Evolutionary conservation across 2,113 vertebrate genomes (phyloP).

Genomic region (Esox niger): DNA sequence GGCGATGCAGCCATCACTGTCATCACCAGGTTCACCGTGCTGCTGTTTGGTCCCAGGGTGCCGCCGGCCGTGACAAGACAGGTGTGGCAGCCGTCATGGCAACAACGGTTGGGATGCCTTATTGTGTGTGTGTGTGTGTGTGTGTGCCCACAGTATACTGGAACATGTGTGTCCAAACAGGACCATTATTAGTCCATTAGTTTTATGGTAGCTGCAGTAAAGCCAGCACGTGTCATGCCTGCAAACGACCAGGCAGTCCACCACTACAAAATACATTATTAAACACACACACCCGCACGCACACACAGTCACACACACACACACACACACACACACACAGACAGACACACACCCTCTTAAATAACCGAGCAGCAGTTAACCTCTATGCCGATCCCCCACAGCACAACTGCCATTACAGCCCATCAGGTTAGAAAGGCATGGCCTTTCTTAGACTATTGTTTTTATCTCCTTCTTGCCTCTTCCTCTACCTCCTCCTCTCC

Average conservation of each 20-base stretch:
- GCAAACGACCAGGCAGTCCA: not conserved
- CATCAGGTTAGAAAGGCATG: too few relatives aligned
- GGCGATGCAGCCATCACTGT: not conserved
- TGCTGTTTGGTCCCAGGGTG: not conserved
- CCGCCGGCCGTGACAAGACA: not conserved
- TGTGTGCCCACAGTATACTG: not conserved
- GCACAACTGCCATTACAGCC: too few relatives aligned
- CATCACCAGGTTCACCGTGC: not conserved
- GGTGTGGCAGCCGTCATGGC: slow-evolving; percentile 7
- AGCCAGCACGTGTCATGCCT: not conserved
- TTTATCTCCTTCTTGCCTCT: too few relatives aligned
- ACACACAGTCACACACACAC: not conserved
- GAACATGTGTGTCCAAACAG: too few relatives aligned
- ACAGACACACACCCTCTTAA: not conserved
- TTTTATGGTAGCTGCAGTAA: too few relatives aligned
- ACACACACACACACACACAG: not conserved
- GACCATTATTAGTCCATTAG: too few relatives aligned
- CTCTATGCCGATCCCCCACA: too few relatives aligned
- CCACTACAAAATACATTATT: not conserved
- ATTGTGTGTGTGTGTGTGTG: not conserved
- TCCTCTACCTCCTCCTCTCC: too few relatives aligned
- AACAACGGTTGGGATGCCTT: not conserved
- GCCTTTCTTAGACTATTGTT: too few relatives aligned
- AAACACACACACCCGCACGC: not conserved
- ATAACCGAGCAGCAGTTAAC: too few relatives aligned